Evolutionary conservation across 2,888 invertebrate species (phyloP), one percentile per base, ranked within the genome.

Genomic region (Agonopterix alstromeriana): DNA sequence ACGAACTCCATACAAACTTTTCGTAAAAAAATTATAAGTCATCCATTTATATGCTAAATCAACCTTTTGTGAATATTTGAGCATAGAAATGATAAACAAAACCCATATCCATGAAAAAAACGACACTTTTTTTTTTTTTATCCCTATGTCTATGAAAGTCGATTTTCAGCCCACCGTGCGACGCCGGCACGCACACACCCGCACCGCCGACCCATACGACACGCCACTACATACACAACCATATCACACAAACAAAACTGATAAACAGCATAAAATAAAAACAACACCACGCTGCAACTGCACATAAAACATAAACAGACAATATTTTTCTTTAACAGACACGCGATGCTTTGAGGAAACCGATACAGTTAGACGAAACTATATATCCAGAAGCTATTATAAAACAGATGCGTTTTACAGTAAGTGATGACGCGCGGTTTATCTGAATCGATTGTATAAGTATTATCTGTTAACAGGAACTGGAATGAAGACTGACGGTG

Each of bases 181-280:
- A n/a, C 63, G 53, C 55, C 50, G 50, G 58, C 56, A 51, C 61
- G 52, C 61, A 58, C 68, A 54, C 66, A 62, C 66, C 65, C 69
- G 56, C 52, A 49, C 51, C 55, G 52, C 27, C 57, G 55, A 52
- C 56, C 50, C 52, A 58, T 61, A 58, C 53, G 48, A 51, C 50
- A 56, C 56, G 50, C 56, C 47, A 54, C 42, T 58, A 53, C 63
- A 65, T 62, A 60, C 65, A 60, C 63, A 56, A 17, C 47, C 53
- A 55, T 55, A 45, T 42, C 65, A 67, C 73, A 73, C 74, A 64
- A 57, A 65, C 60, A 60, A 65, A 73, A 77, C 80, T 83, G 85
- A 87, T 86, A 86, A 86, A 82, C 82, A 42, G 42, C 12, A 81
- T 75, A 74, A 84, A 80, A 82, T 82, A 78, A 75, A 68, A 73